Evolutionary conservation across 2,797 vertebrate genomes (phyloP).

Genomic region (Kryptopterus vitreolus): DNA sequence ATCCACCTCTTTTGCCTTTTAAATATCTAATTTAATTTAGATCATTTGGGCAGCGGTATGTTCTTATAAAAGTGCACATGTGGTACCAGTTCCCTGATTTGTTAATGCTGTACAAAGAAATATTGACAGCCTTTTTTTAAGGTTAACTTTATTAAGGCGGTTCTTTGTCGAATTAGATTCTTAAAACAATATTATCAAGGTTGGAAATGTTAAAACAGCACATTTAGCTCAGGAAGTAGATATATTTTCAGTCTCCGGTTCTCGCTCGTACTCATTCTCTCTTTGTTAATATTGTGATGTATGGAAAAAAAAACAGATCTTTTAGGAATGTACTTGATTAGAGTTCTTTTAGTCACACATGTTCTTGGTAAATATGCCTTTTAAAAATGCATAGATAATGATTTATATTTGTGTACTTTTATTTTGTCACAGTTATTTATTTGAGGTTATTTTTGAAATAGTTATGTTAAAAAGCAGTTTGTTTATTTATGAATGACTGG

Average conservation of each 20-base stretch:
- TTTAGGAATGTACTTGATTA: neutral
- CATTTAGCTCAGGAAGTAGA: neutral
- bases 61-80: no score
- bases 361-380: neutral
- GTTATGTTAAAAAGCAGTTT: neutral
- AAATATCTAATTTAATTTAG: no score
- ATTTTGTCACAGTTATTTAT: no score
- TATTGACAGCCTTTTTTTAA: neutral
- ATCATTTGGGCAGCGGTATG: no score
- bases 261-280: neutral
- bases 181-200: neutral
- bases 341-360: neutral
- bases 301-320: neutral
- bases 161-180: neutral
- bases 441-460: no score
- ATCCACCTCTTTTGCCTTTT: conserved; percentile 26
- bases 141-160: neutral
- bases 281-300: neutral
- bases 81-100: no score
- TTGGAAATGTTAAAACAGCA: conserved; percentile 8
- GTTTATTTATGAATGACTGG: no score
- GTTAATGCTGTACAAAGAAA: neutral
- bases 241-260: neutral
- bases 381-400: neutral
- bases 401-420: neutral